phyloP scores from a whole-genome alignment of 2,797 vertebrate genomes.

The Periparus ater region DNA sequence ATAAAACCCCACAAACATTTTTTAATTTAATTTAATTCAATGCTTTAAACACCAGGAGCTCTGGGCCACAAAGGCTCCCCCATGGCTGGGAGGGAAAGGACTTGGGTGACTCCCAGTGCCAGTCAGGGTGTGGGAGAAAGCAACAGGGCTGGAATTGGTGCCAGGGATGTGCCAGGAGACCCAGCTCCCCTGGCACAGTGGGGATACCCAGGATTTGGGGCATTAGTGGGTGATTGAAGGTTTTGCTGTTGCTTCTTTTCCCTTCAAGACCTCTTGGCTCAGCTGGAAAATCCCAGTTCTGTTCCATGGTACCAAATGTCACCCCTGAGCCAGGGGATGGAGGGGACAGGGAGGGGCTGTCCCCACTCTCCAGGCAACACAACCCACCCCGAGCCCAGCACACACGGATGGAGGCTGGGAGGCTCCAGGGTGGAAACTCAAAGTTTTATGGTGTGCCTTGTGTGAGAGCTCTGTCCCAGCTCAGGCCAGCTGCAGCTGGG shows the following conservation, averaged over 20 bases:
- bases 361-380: background rate
- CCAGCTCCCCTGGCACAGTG: accelerated
- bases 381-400: background rate
- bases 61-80: accelerated
- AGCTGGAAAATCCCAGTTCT: background rate
- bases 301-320: background rate
- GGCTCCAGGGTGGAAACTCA: background rate
- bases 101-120: background rate
- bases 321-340: background rate
- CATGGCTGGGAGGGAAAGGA: background rate
- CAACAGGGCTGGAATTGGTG: background rate
- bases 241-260: background rate
- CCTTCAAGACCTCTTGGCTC: background rate
- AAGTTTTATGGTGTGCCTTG: background rate
- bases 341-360: background rate
- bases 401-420: background rate
- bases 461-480: background rate
- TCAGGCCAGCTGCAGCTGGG: background rate
- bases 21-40: too few species aligned
- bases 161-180: background rate
- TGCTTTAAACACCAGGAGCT: background rate
- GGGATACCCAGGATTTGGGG: background rate
- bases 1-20: background rate
- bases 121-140: background rate
- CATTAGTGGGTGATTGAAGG: background rate